Evolutionary conservation across 2,113 vertebrate genomes (phyloP).

Genomic region (Actenoides lindsayi): DNA sequence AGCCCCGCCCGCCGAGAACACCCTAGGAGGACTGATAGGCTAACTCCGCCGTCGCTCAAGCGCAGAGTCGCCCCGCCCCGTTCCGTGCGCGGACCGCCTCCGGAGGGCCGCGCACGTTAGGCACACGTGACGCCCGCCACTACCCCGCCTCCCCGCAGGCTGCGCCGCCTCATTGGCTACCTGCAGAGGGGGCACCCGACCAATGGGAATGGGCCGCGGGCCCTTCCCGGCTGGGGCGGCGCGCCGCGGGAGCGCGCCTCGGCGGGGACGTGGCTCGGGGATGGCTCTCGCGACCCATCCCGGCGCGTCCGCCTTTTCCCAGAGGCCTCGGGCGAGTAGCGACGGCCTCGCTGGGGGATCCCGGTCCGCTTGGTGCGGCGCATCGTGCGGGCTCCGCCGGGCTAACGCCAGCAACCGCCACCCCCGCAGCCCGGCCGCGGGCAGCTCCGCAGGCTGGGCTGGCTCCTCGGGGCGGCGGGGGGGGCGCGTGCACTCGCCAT

Average conservation of each 20-base stretch:
- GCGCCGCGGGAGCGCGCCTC: background rate
- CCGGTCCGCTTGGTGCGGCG: no score
- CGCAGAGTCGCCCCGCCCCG: background rate
- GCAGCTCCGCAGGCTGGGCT: background rate
- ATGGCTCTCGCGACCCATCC: no score
- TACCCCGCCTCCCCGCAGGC: background rate
- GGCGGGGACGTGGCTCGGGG: no score
- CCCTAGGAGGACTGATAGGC: accelerated
- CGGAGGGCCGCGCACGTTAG: conserved; percentile 41
- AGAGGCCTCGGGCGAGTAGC: no score
- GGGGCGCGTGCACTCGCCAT: accelerated
- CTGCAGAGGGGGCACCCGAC: background rate
- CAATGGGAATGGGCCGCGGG: conserved; percentile 11
- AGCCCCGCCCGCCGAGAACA: accelerated
- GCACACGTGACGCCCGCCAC: background rate
- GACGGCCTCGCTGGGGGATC: background rate
- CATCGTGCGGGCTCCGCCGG: no score
- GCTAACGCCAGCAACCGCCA: no score
- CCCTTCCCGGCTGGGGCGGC: background rate
- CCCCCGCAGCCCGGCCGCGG: background rate
- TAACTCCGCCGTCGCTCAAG: accelerated
- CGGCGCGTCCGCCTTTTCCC: no score
- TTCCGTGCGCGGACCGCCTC: background rate
- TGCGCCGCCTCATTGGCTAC: background rate
- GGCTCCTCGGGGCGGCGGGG: background rate